phyloP scores from a whole-genome alignment of 1,140 invertebrate species.

The Polypedilum vanderplanki region DNA sequence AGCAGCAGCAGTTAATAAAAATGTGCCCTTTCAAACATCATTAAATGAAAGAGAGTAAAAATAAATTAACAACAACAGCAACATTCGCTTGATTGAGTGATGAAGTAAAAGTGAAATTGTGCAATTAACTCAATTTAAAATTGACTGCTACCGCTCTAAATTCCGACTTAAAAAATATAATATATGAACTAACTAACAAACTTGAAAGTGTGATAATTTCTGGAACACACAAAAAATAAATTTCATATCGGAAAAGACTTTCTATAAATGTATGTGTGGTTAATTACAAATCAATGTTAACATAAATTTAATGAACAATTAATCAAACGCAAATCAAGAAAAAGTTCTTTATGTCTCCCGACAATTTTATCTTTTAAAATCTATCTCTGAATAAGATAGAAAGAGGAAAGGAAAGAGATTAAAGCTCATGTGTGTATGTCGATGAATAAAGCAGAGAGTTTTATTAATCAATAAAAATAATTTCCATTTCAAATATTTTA shows the following conservation, averaged over 20 bases:
- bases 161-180: not conserved
- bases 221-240: not conserved
- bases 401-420: not conserved
- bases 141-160: constrained; percentile 16
- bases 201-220: constrained; percentile 19
- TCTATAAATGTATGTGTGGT: not conserved
- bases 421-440: too few relatives aligned
- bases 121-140: constrained; percentile 4
- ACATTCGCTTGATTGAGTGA: not conserved
- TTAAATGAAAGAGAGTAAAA: too few relatives aligned
- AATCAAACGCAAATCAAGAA: constrained; percentile 14
- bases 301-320: constrained; percentile 27
- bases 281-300: constrained; percentile 20
- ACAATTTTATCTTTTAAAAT: not conserved
- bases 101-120: constrained; percentile 19
- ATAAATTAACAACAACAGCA: too few relatives aligned
- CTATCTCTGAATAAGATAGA: not conserved
- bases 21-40: too few relatives aligned
- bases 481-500: constrained; percentile 9
- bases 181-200: not conserved
- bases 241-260: not conserved
- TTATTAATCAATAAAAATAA: constrained; percentile 28
- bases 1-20: too few relatives aligned
- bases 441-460: not conserved
- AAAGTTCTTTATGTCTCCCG: not conserved